Evolutionary conservation across 2,113 vertebrate genomes (phyloP).

Genomic region (Erpornis zantholeuca): DNA sequence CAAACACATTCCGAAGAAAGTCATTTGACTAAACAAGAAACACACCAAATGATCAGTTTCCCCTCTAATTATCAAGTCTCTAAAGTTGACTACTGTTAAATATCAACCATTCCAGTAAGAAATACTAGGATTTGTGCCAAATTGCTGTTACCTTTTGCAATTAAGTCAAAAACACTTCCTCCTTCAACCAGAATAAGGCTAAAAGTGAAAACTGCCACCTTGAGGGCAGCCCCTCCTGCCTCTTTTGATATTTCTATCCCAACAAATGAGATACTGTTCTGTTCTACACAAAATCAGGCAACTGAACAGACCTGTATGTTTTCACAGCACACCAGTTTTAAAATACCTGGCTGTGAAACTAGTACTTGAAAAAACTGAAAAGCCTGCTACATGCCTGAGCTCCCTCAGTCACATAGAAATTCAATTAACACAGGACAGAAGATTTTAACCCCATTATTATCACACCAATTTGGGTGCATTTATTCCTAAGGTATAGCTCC

Average conservation of each 20-base stretch:
- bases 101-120: background rate
- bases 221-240: background rate
- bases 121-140: background rate
- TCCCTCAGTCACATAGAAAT: background rate
- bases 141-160: background rate
- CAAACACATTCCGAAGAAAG: slow-evolving; percentile 95
- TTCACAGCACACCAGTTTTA: background rate
- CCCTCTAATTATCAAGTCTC: background rate
- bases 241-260: background rate
- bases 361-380: background rate
- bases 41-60: background rate
- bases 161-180: background rate
- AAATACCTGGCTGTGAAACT: background rate
- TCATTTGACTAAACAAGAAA: slow-evolving; percentile 85
- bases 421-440: background rate
- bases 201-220: background rate
- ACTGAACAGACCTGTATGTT: background rate
- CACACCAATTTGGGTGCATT: background rate
- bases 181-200: background rate
- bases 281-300: background rate
- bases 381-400: background rate
- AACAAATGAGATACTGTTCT: background rate
- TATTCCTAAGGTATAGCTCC: background rate
- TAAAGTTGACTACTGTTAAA: background rate
- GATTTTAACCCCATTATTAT: background rate